A percentile compares a stretch with the other conserved stretches of the same genome.
Evolutionary conservation across 2,888 invertebrate species (phyloP).

Genomic region (Pyrocoelia pectoralis): DNA sequence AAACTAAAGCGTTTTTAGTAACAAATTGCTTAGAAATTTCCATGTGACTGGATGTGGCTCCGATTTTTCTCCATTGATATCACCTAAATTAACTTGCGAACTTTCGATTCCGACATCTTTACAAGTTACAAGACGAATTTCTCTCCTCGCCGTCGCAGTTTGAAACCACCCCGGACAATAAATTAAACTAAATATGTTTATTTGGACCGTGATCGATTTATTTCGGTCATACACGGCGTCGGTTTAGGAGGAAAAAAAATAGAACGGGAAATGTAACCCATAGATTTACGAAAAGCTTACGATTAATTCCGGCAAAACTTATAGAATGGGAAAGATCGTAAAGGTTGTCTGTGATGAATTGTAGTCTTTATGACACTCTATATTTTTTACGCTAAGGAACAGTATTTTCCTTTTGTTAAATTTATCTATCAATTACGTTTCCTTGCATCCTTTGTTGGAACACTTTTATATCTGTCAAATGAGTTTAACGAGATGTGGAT

Average conservation of each 20-base stretch:
- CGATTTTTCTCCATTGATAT: too few relatives aligned
- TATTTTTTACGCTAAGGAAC: background rate
- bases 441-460: background rate
- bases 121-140: too few relatives aligned
- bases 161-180: too few relatives aligned
- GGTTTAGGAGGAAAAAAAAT: background rate
- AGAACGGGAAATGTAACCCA: background rate
- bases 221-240: background rate
- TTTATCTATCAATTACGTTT: background rate
- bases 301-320: background rate
- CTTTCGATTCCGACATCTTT: too few relatives aligned
- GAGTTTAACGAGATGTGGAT: background rate
- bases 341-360: background rate
- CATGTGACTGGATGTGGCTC: too few relatives aligned
- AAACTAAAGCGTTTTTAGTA: too few relatives aligned
- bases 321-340: background rate
- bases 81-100: too few relatives aligned
- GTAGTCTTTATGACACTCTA: background rate
- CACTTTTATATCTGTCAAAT: background rate
- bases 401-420: background rate
- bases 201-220: background rate
- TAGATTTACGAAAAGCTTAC: background rate
- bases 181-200: slow-evolving; percentile 13
- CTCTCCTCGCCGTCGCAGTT: too few relatives aligned
- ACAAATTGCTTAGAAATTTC: too few relatives aligned